A percentile compares a stretch with the other conserved stretches of the same genome.
phyloP scores from a whole-genome alignment of 1,140 invertebrate genomes.

The Listronotus oregonensis region DNA sequence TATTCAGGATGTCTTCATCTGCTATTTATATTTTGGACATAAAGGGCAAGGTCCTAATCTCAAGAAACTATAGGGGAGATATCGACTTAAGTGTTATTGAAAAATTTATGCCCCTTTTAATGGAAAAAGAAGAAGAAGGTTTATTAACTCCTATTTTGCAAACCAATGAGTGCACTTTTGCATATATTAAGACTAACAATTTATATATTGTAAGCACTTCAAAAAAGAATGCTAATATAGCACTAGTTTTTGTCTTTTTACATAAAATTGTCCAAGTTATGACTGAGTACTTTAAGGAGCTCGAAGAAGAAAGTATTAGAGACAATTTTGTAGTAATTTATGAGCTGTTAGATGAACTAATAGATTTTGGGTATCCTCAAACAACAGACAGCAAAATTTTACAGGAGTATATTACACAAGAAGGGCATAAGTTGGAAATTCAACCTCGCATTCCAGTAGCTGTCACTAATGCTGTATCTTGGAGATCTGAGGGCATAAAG shows the following conservation, averaged over 20 bases:
- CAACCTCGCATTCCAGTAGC: conserved; percentile 96
- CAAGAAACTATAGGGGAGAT: conserved; percentile 97
- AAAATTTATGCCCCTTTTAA: conserved; percentile 97
- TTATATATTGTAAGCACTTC: conserved; percentile 96
- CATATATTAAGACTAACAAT: conserved; percentile 99
- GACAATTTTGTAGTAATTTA: conserved; percentile 99
- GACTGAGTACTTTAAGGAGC: conserved; percentile 97
- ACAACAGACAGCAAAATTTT: conserved; percentile 99
- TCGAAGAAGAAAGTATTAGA: conserved; percentile 98
- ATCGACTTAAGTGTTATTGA: conserved; percentile 97
- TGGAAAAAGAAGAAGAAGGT: conserved; percentile 98
- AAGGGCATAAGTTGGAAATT: conserved; percentile 97
- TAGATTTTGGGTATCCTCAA: conserved; percentile 99
- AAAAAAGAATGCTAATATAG: conserved; percentile 98
- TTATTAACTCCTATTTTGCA: conserved; percentile 90
- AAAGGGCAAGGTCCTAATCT: conserved; percentile 96
- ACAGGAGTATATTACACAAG: conserved; percentile 98
- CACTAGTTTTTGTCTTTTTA: conserved; percentile 92
- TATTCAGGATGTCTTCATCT: conserved; percentile 75
- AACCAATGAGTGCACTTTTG: conserved; percentile 90
- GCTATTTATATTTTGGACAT: conserved; percentile 97
- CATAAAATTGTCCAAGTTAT: conserved; percentile 99
- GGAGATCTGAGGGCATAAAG: conserved; percentile 99
- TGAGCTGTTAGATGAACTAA: conserved; percentile 94
- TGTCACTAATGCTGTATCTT: conserved; percentile 99